Evolutionary conservation across 2,113 vertebrate genomes (phyloP), one percentile per base, ranked within the genome.

Genomic region (Centropus unirufus): DNA sequence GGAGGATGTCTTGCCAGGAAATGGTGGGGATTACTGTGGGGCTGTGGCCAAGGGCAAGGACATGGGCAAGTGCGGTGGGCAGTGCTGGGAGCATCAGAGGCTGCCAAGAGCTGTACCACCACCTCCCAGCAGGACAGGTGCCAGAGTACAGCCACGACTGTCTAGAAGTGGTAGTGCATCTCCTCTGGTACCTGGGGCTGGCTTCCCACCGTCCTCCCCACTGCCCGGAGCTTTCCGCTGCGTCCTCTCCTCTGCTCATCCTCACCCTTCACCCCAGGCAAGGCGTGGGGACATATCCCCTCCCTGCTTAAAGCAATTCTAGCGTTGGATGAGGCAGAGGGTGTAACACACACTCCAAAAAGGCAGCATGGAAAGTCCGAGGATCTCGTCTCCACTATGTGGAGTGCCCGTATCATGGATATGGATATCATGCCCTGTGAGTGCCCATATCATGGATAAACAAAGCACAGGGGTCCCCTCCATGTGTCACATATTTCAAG

Each of bases 111-210:
- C 69, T 46, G 36, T 20, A 55, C 30, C 4, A 10, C 24, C 83
- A 67, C 80, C 55, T 59, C 51, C 0, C 84, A 91, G 84, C 74
- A 75, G 61, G 87, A 72, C 77, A 68, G 84, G 69, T 0, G 1
- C 81, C 92, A 64, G 59, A 42, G 12, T 44, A 11, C 52, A 69
- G 46, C 54, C 63, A 12, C 1, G 2, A 61, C 75, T 6, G 39
- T 62, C 55, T 18, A 1, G 6, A 70, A 51, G 55, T 0, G 3
- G 54, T 67, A 85, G 78, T 0, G 0, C 0, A 0, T 51, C 63
- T 47, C 46, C 24, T n/a, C 21, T 0, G 1, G 72, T 0, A 4
- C 44, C 66, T 29, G 54, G 34, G 49, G 18, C 36, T 78, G 84
- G 69, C 78, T 85, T 77, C 30, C 24, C 0, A 1, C 63, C 4